Percentiles rank a stretch among this genome's conserved stretches.
Conservation (phyloP, 2,888 invertebrate genomes). For the Octodonta nipae region DNA sequence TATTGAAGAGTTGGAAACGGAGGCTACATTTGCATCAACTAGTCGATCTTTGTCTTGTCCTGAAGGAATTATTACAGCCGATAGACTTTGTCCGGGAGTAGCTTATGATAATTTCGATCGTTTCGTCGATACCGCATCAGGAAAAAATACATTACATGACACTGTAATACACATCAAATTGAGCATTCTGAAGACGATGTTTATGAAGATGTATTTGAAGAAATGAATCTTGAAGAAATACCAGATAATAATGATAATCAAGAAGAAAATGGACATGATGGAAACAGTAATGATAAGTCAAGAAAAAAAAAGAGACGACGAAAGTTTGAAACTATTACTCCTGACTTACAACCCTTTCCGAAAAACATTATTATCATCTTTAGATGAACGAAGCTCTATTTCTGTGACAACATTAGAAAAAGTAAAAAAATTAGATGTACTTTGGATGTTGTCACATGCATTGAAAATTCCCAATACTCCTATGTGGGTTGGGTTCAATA, state of each 20-base stretch:
- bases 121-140: slow-evolving; percentile 10
- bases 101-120: slow-evolving; percentile 12
- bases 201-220: too few species aligned
- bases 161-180: too few species aligned
- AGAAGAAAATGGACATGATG: too few species aligned
- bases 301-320: not conserved
- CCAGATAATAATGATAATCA: too few species aligned
- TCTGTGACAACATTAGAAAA: slow-evolving; percentile 1
- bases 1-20: slow-evolving; percentile 11
- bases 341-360: slow-evolving; percentile 1
- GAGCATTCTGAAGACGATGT: too few species aligned
- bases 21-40: slow-evolving; percentile 8
- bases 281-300: too few species aligned
- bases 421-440: slow-evolving; percentile 1
- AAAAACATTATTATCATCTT: not conserved
- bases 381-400: not conserved
- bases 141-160: slow-evolving; percentile 8
- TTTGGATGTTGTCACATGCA: slow-evolving; percentile 14
- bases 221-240: too few species aligned
- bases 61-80: slow-evolving; percentile 5
- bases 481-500: slow-evolving; percentile 17
- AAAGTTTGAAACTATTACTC: slow-evolving; percentile 1
- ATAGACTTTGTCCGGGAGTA: slow-evolving; percentile 7
- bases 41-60: slow-evolving; percentile 7
- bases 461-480: slow-evolving; percentile 11